Base-by-base conservation (phyloP, 2,113 vertebrate genomes). In the Seriola dumerili region DNA sequence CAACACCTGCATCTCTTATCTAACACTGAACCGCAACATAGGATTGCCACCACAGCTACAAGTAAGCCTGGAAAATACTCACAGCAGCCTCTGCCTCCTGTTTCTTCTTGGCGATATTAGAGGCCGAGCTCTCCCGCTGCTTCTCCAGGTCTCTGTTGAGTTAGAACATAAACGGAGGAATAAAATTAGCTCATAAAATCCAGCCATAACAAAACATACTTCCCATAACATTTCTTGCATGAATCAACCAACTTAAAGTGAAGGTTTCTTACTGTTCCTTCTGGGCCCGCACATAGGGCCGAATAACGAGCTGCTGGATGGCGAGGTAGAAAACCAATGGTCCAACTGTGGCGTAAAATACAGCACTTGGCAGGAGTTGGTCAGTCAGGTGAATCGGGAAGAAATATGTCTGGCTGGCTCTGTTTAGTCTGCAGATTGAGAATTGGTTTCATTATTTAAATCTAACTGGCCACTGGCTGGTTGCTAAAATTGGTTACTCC, bases 371-470 rank as follows among this genome's bases (percentile, higher is more conserved):
- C 65, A 99, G 96, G 34, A 99, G 96, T 92, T 99, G 97, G 84
- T 99, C 98, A n/a, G 98, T 99, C 93, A 99, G 87, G 84, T 99
- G 98, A 70, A 99, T 95, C 0, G 98, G 98, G 92, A 99, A 99
- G 95, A 98, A 97, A 94, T 99, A 99, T 0, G 97, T 99, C 96
- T 99, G 98, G 89, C 98, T 99, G 84, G 98, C 98, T 88, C 98
- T 93, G 92, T 99, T 99, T 70, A 99, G 91, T 87, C 98, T 99
- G 91, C 17, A 80, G 72, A 73, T 9, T 67, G 11, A 84, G 61
- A 88, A 34, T 9, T 42, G 12, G 17, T 42, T 72, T 84, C 54
- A 69, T 42, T 67, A 61, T 42, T 80, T 59, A 64, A 25, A 38
- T 52, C 14, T n/a, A 8, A 57, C 7, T 5, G 8, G n/a, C 4